Evolutionary conservation across 2,797 vertebrate species (phyloP).

Genomic region (Danio tinwini): DNA sequence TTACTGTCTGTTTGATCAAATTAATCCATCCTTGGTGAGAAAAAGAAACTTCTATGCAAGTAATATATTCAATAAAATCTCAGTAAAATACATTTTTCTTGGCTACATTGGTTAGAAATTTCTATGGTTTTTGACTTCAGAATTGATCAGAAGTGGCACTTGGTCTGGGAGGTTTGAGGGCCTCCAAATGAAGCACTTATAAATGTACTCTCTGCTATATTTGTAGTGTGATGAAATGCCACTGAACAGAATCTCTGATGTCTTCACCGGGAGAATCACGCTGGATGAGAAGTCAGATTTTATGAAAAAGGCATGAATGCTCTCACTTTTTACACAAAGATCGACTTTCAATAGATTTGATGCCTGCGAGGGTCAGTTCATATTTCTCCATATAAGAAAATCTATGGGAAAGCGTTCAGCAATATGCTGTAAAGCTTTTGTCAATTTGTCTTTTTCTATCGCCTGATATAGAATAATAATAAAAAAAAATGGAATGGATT

Average conservation of each 20-base stretch:
- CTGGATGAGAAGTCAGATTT: neutral
- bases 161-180: neutral
- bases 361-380: constrained; percentile 23
- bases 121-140: neutral
- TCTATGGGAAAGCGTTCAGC: neutral
- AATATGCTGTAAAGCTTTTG: neutral
- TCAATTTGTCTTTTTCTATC: constrained; percentile 12
- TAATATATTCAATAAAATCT: neutral
- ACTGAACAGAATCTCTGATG: neutral
- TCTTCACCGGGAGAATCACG: neutral
- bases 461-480: neutral
- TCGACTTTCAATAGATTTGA: constrained; percentile 30
- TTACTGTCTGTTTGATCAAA: neutral
- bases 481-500: constrained; percentile 9
- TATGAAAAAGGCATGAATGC: neutral
- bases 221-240: constrained; percentile 15
- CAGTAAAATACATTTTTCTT: no score
- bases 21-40: neutral
- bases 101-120: neutral
- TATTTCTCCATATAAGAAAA: constrained; percentile 29
- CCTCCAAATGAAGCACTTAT: neutral
- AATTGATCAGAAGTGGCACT: constrained; percentile 7
- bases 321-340: constrained; percentile 18
- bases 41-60: neutral
- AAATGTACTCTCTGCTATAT: neutral